phyloP scores from a whole-genome alignment of 2,888 invertebrate genomes.

The Drosophila seclusa region DNA sequence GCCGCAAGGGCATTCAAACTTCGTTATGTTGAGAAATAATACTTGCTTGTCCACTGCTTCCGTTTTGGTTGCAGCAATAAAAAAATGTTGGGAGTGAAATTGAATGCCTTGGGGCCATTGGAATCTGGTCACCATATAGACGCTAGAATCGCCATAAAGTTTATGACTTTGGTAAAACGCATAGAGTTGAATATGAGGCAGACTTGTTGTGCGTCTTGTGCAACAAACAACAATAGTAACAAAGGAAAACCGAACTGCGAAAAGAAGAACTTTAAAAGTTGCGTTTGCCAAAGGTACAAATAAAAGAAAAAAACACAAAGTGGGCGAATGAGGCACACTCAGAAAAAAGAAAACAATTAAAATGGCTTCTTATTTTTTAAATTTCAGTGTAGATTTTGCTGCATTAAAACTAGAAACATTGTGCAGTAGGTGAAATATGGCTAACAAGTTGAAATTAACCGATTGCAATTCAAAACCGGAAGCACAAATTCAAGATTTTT shows the following conservation, averaged over 20 bases:
- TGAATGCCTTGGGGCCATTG: constrained; percentile 55
- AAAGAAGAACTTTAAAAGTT: constrained; percentile 42
- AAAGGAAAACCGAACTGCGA: not conserved
- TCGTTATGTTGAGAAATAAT: not conserved
- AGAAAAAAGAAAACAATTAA: not conserved
- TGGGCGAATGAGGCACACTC: not conserved
- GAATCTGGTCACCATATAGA: constrained; percentile 9
- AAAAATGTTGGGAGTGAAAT: constrained; percentile 52
- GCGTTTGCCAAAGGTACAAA: constrained; percentile 9
- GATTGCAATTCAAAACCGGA: not conserved
- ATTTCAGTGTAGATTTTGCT: not conserved
- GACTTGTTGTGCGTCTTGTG: constrained; percentile 68
- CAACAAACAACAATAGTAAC: constrained; percentile 39
- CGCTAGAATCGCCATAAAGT: constrained; percentile 42
- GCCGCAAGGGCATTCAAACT: not conserved
- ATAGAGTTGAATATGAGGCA: constrained; percentile 29
- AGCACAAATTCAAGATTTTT: not conserved
- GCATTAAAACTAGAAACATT: not conserved
- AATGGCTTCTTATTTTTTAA: not conserved
- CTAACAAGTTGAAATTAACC: not conserved
- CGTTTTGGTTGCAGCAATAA: constrained; percentile 28
- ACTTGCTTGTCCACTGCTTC: not conserved
- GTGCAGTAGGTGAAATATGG: not conserved
- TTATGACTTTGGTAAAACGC: constrained; percentile 55
- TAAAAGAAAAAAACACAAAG: not conserved